These are phyloP conservation scores for Lepidochrysops patricia DNA, from an alignment of 2,888 invertebrate genomes.

Conservation along the genomic window DNA sequence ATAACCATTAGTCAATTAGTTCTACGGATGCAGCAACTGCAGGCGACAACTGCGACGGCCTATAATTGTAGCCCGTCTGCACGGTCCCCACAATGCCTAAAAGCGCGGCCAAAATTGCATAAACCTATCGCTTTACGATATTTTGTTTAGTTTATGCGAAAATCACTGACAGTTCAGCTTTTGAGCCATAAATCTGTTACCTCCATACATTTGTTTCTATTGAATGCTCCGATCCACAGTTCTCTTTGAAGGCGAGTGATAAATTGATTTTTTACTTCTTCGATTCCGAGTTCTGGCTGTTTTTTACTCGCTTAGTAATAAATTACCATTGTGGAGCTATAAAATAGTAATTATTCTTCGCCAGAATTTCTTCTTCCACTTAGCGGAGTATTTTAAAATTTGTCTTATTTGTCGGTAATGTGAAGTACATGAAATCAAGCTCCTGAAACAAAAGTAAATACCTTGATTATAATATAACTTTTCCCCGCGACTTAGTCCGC, in stretches of 20 bases:
- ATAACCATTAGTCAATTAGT: no score
- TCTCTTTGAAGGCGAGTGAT: slow-evolving; percentile 11
- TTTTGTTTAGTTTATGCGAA: neutral
- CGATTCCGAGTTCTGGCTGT: neutral
- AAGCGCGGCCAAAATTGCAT: neutral
- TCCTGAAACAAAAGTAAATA: no score
- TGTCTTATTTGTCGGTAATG: no score
- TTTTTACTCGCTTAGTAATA: neutral
- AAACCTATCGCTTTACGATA: neutral
- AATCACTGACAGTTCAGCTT: slow-evolving; percentile 12
- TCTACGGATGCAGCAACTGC: no score
- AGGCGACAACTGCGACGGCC: no score
- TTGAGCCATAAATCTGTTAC: slow-evolving; percentile 17
- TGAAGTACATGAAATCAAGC: no score
- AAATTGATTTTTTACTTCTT: slow-evolving; percentile 14
- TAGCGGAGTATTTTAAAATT: no score
- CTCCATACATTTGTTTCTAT: slow-evolving; percentile 16
- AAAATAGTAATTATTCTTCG: no score
- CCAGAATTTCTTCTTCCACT: neutral
- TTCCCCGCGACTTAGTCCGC: no score
- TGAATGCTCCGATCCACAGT: slow-evolving; percentile 16
- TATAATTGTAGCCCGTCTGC: neutral
- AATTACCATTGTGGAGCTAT: neutral
- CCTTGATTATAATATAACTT: no score
- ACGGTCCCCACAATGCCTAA: neutral